Conservation (phyloP, 2,797 vertebrate species). For the Enteromius paludinosus region DNA sequence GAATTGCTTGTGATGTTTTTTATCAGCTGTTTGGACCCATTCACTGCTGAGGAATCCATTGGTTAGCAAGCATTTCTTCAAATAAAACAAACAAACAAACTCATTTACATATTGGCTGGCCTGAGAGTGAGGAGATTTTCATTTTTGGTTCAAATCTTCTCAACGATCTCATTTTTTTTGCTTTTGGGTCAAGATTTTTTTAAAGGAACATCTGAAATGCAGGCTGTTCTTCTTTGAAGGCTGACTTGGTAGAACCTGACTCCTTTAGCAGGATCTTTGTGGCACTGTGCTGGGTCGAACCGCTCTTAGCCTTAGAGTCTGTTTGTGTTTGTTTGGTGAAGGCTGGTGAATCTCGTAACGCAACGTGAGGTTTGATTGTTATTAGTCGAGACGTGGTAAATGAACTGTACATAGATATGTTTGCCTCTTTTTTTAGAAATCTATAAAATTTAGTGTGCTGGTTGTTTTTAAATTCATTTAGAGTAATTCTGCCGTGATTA, state of each 20-base stretch:
- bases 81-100: neutral
- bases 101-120: neutral
- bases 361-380: conserved; percentile 25
- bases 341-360: conserved; percentile 29
- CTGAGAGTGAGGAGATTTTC: neutral
- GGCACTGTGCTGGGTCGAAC: conserved; percentile 35
- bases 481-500: conserved; percentile 58
- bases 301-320: conserved; percentile 47
- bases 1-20: neutral
- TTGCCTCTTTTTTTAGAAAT: conserved; percentile 59
- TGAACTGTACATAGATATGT: conserved; percentile 60
- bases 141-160: neutral
- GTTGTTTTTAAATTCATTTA: conserved; percentile 51
- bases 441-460: conserved; percentile 57
- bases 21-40: neutral
- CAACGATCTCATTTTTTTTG: no score
- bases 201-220: conserved; percentile 5
- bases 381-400: conserved; percentile 41
- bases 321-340: conserved; percentile 51
- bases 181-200: neutral
- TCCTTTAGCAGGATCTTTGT: conserved; percentile 32
- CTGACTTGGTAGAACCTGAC: conserved; percentile 7
- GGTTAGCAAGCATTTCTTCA: neutral
- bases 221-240: conserved; percentile 27
- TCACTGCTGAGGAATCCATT: neutral